Evolutionary conservation across 2,797 vertebrate genomes (phyloP).

Genomic region (Manis pentadactyla): DNA sequence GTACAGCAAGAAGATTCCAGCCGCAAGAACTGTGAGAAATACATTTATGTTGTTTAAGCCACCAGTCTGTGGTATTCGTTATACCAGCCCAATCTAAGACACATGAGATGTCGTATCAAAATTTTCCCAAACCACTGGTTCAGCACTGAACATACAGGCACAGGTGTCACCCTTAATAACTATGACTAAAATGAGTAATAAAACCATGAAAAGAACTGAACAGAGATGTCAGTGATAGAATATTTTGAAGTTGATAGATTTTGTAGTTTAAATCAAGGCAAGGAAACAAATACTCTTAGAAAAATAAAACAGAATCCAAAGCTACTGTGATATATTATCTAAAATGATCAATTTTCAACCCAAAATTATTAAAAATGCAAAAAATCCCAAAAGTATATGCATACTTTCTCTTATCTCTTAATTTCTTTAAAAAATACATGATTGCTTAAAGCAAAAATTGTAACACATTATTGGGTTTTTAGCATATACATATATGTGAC

Average conservation of each 20-base stretch:
- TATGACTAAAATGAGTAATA: conserved; percentile 11
- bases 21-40: neutral
- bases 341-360: neutral
- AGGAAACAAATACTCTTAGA: neutral
- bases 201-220: neutral
- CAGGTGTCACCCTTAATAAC: neutral
- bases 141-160: neutral
- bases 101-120: neutral
- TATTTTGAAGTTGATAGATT: neutral
- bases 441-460: conserved; percentile 17
- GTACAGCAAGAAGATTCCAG: neutral
- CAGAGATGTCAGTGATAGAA: neutral
- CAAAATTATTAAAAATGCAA: neutral
- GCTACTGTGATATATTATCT: neutral
- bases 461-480: neutral
- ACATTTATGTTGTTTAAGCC: neutral
- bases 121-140: neutral
- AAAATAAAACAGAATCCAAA: neutral
- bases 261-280: neutral
- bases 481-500: neutral
- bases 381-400: neutral
- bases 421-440: neutral
- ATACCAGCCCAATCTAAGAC: neutral
- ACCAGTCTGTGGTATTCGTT: neutral
- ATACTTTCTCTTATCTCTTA: neutral